Percentiles rank a stretch among this genome's conserved stretches.
phyloP scores from a whole-genome alignment of 2,113 vertebrate species.

The Mobula birostris region DNA sequence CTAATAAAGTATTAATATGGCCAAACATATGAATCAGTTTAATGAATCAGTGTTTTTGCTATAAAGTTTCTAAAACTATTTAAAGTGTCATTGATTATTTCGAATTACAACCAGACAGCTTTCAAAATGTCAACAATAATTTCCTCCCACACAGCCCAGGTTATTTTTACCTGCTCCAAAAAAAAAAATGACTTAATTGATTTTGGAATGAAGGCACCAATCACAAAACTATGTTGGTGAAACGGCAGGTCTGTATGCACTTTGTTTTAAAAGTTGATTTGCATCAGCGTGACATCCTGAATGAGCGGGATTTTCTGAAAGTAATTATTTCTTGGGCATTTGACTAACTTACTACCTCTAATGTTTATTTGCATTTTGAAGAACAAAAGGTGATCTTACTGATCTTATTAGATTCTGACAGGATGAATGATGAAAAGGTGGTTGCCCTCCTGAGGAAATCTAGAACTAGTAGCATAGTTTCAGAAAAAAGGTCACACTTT shows the following conservation, averaged over 20 bases:
- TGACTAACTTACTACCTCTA: too few relatives aligned
- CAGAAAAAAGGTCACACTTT: too few relatives aligned
- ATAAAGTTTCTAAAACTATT: not conserved
- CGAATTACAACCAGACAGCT: slow-evolving; percentile 6
- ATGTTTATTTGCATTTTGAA: too few relatives aligned
- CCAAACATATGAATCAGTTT: not conserved
- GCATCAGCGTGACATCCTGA: not conserved
- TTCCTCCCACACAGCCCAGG: slow-evolving; percentile 1
- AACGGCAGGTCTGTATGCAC: not conserved
- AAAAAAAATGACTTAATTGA: slow-evolving; percentile 1
- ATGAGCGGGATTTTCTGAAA: not conserved
- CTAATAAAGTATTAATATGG: slow-evolving; percentile 19
- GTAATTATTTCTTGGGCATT: not conserved
- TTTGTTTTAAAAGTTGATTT: not conserved
- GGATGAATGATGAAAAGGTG: too few relatives aligned
- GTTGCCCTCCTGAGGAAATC: too few relatives aligned
- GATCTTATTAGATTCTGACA: too few relatives aligned
- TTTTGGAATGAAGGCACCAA: not conserved
- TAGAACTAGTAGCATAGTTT: too few relatives aligned
- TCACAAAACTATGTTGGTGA: not conserved
- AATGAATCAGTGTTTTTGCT: not conserved
- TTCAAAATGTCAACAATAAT: not conserved
- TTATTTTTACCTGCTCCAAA: not conserved
- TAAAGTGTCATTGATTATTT: slow-evolving; percentile 1
- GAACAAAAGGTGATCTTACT: too few relatives aligned